Percentiles rank a stretch among this genome's conserved stretches.
These are phyloP conservation scores for Idaea straminata DNA, from an alignment of 2,888 invertebrate species.

Conservation along the genomic window DNA sequence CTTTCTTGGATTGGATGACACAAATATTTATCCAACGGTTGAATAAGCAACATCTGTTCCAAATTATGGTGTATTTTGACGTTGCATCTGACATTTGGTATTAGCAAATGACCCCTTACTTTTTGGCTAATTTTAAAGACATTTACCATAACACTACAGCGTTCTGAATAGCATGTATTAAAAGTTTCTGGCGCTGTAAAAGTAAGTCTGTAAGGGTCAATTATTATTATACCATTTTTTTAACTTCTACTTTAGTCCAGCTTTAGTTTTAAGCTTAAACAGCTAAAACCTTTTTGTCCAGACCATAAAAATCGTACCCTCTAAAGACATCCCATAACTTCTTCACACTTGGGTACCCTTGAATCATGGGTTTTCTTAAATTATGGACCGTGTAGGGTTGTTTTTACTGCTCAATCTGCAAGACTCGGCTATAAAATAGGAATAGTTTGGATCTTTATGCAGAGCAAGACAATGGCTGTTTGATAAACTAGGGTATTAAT, in stretches of 20 bases:
- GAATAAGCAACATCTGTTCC: too few relatives aligned
- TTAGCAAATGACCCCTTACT: too few relatives aligned
- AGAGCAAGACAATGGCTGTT: background rate
- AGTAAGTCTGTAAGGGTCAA: too few relatives aligned
- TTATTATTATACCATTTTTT: background rate
- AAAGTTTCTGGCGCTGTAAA: too few relatives aligned
- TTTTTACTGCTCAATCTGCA: slow-evolving; percentile 1
- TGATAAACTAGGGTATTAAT: background rate
- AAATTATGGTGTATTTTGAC: too few relatives aligned
- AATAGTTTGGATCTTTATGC: background rate
- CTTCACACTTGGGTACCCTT: background rate
- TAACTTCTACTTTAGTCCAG: background rate
- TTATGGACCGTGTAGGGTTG: background rate
- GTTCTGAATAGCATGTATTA: too few relatives aligned
- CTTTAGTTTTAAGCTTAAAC: background rate
- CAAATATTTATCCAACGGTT: background rate
- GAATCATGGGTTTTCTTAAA: background rate
- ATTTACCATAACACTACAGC: too few relatives aligned
- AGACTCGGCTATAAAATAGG: background rate
- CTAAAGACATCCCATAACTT: background rate
- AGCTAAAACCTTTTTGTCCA: background rate
- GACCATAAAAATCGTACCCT: background rate
- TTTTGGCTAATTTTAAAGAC: too few relatives aligned
- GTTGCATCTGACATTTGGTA: too few relatives aligned
- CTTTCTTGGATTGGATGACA: background rate